Percentiles rank a stretch among this genome's conserved stretches.
phyloP scores from a whole-genome alignment of 2,888 invertebrate genomes.

The Trimorus sp. region DNA sequence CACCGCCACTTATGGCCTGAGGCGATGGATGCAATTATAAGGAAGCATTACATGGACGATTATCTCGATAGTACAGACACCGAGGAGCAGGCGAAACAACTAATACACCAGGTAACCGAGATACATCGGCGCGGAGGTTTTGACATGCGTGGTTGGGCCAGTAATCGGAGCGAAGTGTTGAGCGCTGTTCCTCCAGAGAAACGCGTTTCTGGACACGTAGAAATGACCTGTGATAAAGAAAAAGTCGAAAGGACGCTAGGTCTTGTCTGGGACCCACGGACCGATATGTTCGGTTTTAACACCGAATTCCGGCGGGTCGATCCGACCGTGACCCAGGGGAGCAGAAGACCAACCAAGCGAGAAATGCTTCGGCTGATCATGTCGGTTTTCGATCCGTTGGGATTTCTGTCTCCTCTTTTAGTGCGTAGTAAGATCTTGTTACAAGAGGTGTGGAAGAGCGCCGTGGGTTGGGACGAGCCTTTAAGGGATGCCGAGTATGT shows the following conservation, averaged over 20 bases:
- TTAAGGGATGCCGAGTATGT: background rate
- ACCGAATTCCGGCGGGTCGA: background rate
- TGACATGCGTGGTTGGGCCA: constrained; percentile 65
- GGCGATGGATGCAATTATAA: constrained; percentile 68
- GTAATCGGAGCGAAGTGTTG: constrained; percentile 33
- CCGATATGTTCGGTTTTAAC: background rate
- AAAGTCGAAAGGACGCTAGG: constrained; percentile 24
- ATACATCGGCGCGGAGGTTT: constrained; percentile 64
- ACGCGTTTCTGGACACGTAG: background rate
- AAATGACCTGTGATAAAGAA: background rate
- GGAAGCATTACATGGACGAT: constrained; percentile 72
- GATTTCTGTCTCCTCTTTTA: constrained; percentile 60
- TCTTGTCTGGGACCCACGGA: constrained; percentile 13
- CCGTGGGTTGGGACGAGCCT: constrained; percentile 65
- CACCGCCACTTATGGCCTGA: constrained; percentile 58
- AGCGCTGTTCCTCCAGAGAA: background rate
- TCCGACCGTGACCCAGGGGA: background rate
- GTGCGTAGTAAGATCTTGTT: constrained; percentile 68
- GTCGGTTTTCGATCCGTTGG: constrained; percentile 74
- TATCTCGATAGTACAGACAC: constrained; percentile 46
- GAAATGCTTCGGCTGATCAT: constrained; percentile 62
- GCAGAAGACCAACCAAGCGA: background rate
- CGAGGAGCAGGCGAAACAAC: constrained; percentile 56
- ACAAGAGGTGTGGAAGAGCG: constrained; percentile 70
- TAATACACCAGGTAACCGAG: constrained; percentile 55